Conservation (phyloP, 2,113 vertebrate genomes). For the Oreochromis tanganicae region DNA sequence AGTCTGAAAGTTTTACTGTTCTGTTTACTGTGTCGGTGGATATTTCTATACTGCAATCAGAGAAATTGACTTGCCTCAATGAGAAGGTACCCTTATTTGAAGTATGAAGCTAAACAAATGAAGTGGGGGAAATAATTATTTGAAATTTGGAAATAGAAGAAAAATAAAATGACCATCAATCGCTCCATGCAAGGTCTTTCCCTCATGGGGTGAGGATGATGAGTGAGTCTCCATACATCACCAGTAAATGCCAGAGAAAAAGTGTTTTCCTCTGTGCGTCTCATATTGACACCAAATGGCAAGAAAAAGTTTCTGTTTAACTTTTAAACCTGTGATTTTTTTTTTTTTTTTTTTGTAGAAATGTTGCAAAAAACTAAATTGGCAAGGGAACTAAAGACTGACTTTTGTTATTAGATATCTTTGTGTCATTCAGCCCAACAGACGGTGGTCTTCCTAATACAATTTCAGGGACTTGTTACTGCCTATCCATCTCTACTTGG, state of each 20-base stretch:
- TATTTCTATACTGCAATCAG: not conserved
- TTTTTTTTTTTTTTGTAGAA: not conserved
- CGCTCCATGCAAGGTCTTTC: not conserved
- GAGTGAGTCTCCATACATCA: no score
- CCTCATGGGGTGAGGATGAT: not conserved
- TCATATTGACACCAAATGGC: not conserved
- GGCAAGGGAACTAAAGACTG: not conserved
- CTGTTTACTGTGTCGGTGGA: not conserved
- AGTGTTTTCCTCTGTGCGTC: not conserved
- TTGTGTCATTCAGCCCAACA: not conserved
- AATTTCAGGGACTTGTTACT: not conserved
- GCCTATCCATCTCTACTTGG: not conserved
- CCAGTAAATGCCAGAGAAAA: slow-evolving; percentile 1
- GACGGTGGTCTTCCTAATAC: not conserved
- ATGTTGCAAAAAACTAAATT: not conserved
- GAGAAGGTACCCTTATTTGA: not conserved
- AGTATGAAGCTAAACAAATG: not conserved
- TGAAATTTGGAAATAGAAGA: not conserved
- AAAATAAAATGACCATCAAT: not conserved
- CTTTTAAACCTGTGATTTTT: not conserved
- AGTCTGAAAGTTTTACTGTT: not conserved
- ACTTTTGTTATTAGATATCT: not conserved
- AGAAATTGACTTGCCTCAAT: not conserved
- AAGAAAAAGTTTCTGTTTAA: slow-evolving; percentile 5
- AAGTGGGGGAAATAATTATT: not conserved